A percentile compares a stretch with the other conserved stretches of the same genome.
phyloP scores from a whole-genome alignment of 2,113 vertebrate species.

The Pomatostomus ruficeps region DNA sequence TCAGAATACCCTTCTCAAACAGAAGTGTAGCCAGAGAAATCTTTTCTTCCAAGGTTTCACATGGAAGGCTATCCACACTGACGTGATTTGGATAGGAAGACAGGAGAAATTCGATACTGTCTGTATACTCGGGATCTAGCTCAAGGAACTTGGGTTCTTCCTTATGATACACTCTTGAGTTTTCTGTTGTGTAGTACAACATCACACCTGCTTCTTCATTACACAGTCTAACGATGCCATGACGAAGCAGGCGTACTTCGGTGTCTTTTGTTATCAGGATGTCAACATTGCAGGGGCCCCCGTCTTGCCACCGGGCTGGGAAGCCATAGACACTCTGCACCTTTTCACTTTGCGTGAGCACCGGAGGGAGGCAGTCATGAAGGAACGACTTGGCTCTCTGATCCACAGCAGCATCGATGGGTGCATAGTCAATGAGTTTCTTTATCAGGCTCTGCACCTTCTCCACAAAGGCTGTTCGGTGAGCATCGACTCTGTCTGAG shows the following conservation, averaged over 20 bases:
- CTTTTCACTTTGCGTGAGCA: slow-evolving; percentile 80
- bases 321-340: slow-evolving; percentile 81
- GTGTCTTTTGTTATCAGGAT: slow-evolving; percentile 77
- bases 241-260: slow-evolving; percentile 80
- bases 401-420: slow-evolving; percentile 91
- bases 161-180: slow-evolving; percentile 93
- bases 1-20: slow-evolving; percentile 78
- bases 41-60: slow-evolving; percentile 78
- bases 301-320: slow-evolving; percentile 77
- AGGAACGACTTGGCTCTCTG: slow-evolving; percentile 89
- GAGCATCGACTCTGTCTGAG: slow-evolving; percentile 78
- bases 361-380: slow-evolving; percentile 90
- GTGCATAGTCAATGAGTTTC: slow-evolving; percentile 80
- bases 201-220: slow-evolving; percentile 82
- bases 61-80: slow-evolving; percentile 80
- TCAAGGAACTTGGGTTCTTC: slow-evolving; percentile 87
- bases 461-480: slow-evolving; percentile 78
- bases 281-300: slow-evolving; percentile 64
- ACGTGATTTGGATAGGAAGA: slow-evolving; percentile 87
- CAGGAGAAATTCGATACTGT: slow-evolving; percentile 87
- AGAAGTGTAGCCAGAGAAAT: slow-evolving; percentile 71
- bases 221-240: slow-evolving; percentile 84
- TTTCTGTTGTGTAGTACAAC: slow-evolving; percentile 87
- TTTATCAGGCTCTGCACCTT: slow-evolving; percentile 78
- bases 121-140: slow-evolving; percentile 83